Percentiles rank a stretch among this genome's conserved stretches.
Conservation (phyloP, 2,888 invertebrate species). For the Amitus sp. region DNA sequence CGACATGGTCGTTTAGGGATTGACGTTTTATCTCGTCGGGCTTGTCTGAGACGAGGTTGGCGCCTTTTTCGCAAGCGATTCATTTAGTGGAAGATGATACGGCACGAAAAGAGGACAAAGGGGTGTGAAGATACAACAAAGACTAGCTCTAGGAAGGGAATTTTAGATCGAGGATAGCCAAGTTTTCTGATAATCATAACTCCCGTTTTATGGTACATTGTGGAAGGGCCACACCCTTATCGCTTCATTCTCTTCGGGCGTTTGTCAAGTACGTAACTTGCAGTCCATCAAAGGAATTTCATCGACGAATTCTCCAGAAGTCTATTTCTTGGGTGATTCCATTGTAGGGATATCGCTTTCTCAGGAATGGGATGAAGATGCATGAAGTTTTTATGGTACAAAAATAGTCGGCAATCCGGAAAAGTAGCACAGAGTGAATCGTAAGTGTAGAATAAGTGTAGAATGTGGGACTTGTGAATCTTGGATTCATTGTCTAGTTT, state of each 20-base stretch:
- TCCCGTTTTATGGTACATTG: constrained; percentile 33
- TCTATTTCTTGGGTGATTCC: no score
- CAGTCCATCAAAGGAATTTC: constrained; percentile 12
- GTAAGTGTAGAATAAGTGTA: no score
- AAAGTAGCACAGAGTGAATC: no score
- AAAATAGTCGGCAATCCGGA: no score
- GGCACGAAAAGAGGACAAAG: constrained; percentile 26
- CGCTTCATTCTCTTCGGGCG: constrained; percentile 34
- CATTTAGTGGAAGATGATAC: constrained; percentile 32
- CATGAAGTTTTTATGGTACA: no score
- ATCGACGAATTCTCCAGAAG: constrained; percentile 15
- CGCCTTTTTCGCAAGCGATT: constrained; percentile 30
- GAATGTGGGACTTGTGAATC: no score
- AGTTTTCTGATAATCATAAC: constrained; percentile 40
- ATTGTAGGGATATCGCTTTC: no score
- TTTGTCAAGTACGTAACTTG: constrained; percentile 23
- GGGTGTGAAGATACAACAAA: neutral
- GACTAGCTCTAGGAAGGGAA: constrained; percentile 9
- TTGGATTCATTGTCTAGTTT: no score
- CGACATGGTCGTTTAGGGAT: constrained; percentile 30
- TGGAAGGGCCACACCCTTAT: constrained; percentile 31
- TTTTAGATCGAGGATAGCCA: constrained; percentile 22
- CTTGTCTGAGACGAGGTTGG: constrained; percentile 34
- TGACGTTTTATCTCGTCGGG: constrained; percentile 30
- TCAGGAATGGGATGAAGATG: no score